Evolutionary conservation across 1,140 invertebrate species (phyloP).

Genomic region (Galleria mellonella): DNA sequence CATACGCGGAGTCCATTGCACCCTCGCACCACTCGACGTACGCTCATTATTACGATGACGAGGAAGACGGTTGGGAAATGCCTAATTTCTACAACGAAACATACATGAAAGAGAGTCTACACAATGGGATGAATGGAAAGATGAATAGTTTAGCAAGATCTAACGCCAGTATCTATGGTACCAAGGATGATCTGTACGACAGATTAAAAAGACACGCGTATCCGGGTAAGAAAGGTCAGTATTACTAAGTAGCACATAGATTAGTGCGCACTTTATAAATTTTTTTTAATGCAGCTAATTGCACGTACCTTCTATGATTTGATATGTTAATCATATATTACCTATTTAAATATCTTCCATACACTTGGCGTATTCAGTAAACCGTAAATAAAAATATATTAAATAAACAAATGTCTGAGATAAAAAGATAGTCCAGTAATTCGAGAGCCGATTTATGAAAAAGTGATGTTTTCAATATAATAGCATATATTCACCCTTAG

Average conservation of each 20-base stretch:
- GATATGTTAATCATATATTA: too few relatives aligned
- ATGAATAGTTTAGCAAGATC: slow-evolving; percentile 94
- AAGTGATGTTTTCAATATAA: too few relatives aligned
- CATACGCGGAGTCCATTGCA: slow-evolving; percentile 95
- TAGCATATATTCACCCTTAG: too few relatives aligned
- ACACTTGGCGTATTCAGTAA: too few relatives aligned
- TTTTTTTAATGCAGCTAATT: slow-evolving; percentile 36
- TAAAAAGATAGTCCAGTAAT: too few relatives aligned
- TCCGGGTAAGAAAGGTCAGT: slow-evolving; percentile 94
- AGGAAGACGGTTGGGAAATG: slow-evolving; percentile 98
- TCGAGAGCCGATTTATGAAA: too few relatives aligned
- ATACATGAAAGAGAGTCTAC: slow-evolving; percentile 95
- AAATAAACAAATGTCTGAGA: too few relatives aligned
- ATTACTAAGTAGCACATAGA: slow-evolving; percentile 49
- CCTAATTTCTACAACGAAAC: slow-evolving; percentile 98
- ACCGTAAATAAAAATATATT: too few relatives aligned
- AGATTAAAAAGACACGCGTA: slow-evolving; percentile 96
- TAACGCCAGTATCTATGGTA: slow-evolving; percentile 95
- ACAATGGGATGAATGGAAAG: slow-evolving; percentile 83
- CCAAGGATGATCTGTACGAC: slow-evolving; percentile 96
- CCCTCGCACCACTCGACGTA: slow-evolving; percentile 96
- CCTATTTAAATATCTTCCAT: too few relatives aligned
- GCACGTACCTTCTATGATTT: slow-evolving; percentile 5
- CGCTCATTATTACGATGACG: slow-evolving; percentile 95
- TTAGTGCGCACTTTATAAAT: slow-evolving; percentile 42